A percentile compares a stretch with the other conserved stretches of the same genome.
phyloP scores from a whole-genome alignment of 2,797 vertebrate genomes.

The Ptychobarbus kaznakovi region DNA sequence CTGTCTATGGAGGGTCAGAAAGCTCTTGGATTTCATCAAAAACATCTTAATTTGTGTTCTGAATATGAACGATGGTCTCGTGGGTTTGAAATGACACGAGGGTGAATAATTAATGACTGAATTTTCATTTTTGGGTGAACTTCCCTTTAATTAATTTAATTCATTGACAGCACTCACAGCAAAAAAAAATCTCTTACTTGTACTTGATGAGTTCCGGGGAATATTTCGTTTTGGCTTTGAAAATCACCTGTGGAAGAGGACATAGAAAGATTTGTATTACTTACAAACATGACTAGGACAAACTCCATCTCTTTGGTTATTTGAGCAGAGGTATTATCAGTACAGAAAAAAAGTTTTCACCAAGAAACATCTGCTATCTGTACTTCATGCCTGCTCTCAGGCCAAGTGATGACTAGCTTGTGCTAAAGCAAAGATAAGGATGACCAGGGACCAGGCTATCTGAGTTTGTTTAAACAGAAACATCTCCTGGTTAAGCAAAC shows the following conservation, averaged over 20 bases:
- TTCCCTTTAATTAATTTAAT: neutral
- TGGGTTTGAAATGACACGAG: too few relatives aligned
- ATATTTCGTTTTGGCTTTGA: conserved; percentile 93
- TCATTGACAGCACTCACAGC: neutral
- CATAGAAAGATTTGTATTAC: neutral
- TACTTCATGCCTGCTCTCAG: neutral
- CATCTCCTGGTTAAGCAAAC: conserved; percentile 42
- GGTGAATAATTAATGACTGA: too few relatives aligned
- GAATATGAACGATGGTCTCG: too few relatives aligned
- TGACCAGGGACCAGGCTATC: neutral
- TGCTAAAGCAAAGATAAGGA: conserved; percentile 5
- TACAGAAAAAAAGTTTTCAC: neutral
- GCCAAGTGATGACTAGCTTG: neutral
- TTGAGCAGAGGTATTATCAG: neutral
- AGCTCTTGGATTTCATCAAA: too few relatives aligned
- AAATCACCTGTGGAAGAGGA: conserved; percentile 83
- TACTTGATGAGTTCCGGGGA: conserved; percentile 94
- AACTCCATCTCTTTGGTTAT: neutral
- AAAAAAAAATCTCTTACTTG: conserved; percentile 83
- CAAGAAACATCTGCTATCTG: neutral
- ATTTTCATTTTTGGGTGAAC: neutral
- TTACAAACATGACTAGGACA: neutral
- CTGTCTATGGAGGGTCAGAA: too few relatives aligned
- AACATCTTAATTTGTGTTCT: too few relatives aligned
- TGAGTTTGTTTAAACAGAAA: conserved; percentile 25